Conservation (phyloP, 2,113 vertebrate species). For the Alligator mississippiensis region DNA sequence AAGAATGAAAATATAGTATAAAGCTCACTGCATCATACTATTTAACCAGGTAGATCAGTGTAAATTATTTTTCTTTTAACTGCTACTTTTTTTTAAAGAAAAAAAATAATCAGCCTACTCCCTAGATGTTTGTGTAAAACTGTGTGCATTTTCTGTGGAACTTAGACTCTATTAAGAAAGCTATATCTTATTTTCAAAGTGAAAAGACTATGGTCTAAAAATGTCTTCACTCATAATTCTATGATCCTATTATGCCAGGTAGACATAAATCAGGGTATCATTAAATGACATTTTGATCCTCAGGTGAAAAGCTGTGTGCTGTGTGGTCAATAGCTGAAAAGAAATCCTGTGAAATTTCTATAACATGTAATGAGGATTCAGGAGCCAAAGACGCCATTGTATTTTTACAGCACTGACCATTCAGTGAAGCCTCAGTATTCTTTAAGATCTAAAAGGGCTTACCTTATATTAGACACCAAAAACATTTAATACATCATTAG, state of each 20-base stretch:
- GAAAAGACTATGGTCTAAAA: background rate
- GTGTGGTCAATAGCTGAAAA: background rate
- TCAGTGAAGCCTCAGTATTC: background rate
- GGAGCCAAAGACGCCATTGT: background rate
- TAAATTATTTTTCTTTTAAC: background rate
- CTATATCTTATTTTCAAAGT: background rate
- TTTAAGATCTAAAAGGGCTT: background rate
- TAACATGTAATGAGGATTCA: background rate
- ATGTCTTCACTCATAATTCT: background rate
- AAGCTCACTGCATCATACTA: background rate
- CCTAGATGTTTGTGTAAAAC: no score
- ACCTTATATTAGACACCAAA: background rate
- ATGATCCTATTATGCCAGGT: background rate
- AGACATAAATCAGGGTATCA: background rate
- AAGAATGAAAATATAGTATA: background rate
- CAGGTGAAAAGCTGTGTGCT: no score
- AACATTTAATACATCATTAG: background rate
- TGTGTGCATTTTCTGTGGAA: no score
- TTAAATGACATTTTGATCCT: background rate
- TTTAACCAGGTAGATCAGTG: background rate
- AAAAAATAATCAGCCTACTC: no score
- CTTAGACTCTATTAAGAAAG: background rate
- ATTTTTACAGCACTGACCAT: background rate
- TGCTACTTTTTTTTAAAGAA: no score
- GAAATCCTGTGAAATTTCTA: fast-evolving